Evolutionary conservation across 2,797 vertebrate species (phyloP).

Genomic region (Gobio occitaniae): DNA sequence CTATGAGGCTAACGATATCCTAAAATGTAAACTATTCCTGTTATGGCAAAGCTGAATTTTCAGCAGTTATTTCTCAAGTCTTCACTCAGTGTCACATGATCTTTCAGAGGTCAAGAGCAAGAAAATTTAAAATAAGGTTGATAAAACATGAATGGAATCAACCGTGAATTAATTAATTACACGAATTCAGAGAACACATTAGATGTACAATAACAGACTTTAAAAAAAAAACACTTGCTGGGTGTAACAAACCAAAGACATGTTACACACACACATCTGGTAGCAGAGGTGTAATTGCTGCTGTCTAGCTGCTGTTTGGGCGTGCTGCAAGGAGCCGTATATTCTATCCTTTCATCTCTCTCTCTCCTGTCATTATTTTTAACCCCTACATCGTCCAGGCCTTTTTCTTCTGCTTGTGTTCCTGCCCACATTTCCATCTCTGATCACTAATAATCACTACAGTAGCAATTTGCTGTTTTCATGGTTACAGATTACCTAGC

Average conservation of each 20-base stretch:
- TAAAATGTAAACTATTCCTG: neutral
- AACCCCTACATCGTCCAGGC: conserved; percentile 41
- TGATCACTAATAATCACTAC: neutral
- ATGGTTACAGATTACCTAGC: neutral
- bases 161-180: neutral
- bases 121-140: too few relatives aligned
- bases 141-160: neutral
- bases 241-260: neutral
- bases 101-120: neutral
- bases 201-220: neutral
- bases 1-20: too few relatives aligned
- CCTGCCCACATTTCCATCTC: conserved; percentile 11
- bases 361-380: conserved; percentile 51
- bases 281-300: conserved; percentile 40
- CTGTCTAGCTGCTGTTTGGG: conserved; percentile 23
- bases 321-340: neutral
- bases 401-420: conserved; percentile 6
- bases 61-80: neutral
- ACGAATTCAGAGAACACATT: conserved; percentile 2
- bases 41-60: neutral
- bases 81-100: neutral
- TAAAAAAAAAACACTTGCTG: neutral
- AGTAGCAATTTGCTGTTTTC: neutral
- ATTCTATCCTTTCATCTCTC: conserved; percentile 49
- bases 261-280: conserved; percentile 23